phyloP scores from a whole-genome alignment of 2,797 vertebrate species.

The Urocyon cinereoargenteus region DNA sequence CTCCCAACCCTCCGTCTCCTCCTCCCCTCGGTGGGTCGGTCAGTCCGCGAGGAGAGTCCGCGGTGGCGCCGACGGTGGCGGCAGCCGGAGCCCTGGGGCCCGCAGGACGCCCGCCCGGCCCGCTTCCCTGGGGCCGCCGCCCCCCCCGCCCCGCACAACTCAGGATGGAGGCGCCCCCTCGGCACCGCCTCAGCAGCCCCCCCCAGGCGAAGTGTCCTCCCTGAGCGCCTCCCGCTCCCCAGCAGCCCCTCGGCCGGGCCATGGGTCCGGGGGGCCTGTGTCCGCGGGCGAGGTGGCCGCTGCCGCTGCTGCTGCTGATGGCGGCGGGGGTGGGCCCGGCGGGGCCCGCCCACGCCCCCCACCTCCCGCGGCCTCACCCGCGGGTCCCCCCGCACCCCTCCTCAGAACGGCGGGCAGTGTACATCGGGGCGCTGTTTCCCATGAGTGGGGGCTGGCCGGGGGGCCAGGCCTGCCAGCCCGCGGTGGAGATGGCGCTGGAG shows the following conservation, averaged over 20 bases:
- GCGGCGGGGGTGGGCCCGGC: slow-evolving; percentile 64
- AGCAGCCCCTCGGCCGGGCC: slow-evolving; percentile 46
- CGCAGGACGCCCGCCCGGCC: slow-evolving; percentile 33
- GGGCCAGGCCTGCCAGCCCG: slow-evolving; percentile 95
- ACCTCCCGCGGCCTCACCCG: slow-evolving; percentile 81
- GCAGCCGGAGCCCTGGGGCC: slow-evolving; percentile 50
- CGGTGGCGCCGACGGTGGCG: slow-evolving; percentile 32
- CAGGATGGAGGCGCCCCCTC: slow-evolving; percentile 80
- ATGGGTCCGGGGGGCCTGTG: slow-evolving; percentile 67
- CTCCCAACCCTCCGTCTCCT: slow-evolving; percentile 50
- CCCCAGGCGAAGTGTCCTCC: slow-evolving; percentile 75
- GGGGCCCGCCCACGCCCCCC: slow-evolving; percentile 77
- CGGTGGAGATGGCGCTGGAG: slow-evolving; percentile 95
- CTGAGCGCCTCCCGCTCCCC: slow-evolving; percentile 65
- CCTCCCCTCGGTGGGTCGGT: slow-evolving; percentile 71
- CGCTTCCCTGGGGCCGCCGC: slow-evolving; percentile 57
- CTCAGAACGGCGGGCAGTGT: slow-evolving; percentile 95
- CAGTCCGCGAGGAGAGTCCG: slow-evolving; percentile 79
- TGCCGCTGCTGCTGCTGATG: slow-evolving; percentile 72
- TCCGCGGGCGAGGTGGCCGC: slow-evolving; percentile 64
- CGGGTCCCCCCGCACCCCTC: slow-evolving; percentile 85
- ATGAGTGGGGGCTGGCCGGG: slow-evolving; percentile 97
- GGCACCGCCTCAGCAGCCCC: slow-evolving; percentile 54
- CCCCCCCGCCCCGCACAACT: slow-evolving; percentile 54
- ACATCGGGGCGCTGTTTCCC: slow-evolving; percentile 96